These are phyloP conservation scores for Thamnaconus septentrionalis DNA, from an alignment of 2,113 vertebrate species.

Conservation along the genomic window DNA sequence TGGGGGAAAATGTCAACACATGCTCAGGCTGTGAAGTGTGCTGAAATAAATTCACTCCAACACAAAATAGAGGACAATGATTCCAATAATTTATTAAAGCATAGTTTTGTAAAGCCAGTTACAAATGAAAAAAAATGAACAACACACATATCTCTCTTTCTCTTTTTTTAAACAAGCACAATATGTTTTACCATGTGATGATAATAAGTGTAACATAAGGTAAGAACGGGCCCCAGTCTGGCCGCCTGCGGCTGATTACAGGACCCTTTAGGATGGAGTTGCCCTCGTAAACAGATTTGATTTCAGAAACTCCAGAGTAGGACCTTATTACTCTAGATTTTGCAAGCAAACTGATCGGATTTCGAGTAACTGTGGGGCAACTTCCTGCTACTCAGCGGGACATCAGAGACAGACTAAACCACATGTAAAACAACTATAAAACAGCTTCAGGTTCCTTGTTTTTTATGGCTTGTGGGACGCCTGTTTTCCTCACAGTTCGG, in stretches of 20 bases:
- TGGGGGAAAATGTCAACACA: too few relatives aligned
- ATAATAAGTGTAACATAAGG: constrained; percentile 66
- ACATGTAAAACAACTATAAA: constrained; percentile 52
- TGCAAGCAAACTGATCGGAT: constrained; percentile 26
- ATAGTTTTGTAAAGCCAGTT: constrained; percentile 89
- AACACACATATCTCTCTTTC: constrained; percentile 65
- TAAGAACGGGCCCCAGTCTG: constrained; percentile 77
- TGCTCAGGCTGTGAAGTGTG: too few relatives aligned
- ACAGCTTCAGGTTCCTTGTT: constrained; percentile 40
- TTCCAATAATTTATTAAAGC: constrained; percentile 88
- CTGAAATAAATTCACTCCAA: constrained; percentile 27
- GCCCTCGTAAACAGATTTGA: constrained; percentile 41
- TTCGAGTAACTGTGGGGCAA: constrained; percentile 37
- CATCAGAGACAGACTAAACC: constrained; percentile 63
- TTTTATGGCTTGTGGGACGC: constrained; percentile 52
- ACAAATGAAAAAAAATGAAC: constrained; percentile 80
- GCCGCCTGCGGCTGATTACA: constrained; percentile 89
- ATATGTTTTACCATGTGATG: constrained; percentile 63
- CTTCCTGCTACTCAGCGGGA: constrained; percentile 58
- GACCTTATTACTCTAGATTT: neutral
- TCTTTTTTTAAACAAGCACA: constrained; percentile 77
- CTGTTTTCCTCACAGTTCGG: constrained; percentile 35
- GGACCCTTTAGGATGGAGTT: constrained; percentile 67
- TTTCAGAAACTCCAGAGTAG: constrained; percentile 21
- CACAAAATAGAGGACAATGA: constrained; percentile 44